phyloP scores from a whole-genome alignment of 2,797 vertebrate genomes.

The Nannoperca obscura region DNA sequence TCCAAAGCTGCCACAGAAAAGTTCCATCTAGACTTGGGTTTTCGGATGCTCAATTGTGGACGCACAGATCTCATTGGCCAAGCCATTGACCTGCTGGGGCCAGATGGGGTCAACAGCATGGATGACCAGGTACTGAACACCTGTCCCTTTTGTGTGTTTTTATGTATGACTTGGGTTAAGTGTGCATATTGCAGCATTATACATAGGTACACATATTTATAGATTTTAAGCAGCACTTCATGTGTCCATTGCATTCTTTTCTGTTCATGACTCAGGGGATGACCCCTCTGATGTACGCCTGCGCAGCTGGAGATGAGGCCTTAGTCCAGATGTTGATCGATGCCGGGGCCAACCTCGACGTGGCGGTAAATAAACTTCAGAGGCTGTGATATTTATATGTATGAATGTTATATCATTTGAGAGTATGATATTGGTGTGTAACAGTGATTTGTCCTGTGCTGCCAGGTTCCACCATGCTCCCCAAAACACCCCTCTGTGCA shows the following conservation, averaged over 20 bases:
- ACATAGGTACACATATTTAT: not conserved
- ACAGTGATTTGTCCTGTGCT: conserved; percentile 27
- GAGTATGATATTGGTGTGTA: not conserved
- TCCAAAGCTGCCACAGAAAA: conserved; percentile 94
- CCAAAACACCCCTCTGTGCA: conserved; percentile 92
- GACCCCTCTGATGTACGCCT: conserved; percentile 98
- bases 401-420: too few species aligned
- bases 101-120: conserved; percentile 96
- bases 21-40: conserved; percentile 96
- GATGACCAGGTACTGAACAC: conserved; percentile 92
- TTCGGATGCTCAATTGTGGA: conserved; percentile 98
- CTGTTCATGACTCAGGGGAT: conserved; percentile 87
- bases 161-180: not conserved
- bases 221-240: not conserved
- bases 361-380: conserved; percentile 86
- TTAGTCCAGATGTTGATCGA: conserved; percentile 99
- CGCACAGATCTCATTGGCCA: conserved; percentile 96
- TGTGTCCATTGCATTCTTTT: not conserved
- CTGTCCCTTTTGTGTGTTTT: not conserved
- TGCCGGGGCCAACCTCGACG: conserved; percentile 94
- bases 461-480: conserved; percentile 92
- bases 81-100: conserved; percentile 93
- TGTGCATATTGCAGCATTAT: conserved; percentile 6
- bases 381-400: not conserved
- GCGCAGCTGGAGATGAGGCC: conserved; percentile 96